Base-by-base conservation (phyloP, 2,113 vertebrate genomes). In the Hepsetus odoe region DNA sequence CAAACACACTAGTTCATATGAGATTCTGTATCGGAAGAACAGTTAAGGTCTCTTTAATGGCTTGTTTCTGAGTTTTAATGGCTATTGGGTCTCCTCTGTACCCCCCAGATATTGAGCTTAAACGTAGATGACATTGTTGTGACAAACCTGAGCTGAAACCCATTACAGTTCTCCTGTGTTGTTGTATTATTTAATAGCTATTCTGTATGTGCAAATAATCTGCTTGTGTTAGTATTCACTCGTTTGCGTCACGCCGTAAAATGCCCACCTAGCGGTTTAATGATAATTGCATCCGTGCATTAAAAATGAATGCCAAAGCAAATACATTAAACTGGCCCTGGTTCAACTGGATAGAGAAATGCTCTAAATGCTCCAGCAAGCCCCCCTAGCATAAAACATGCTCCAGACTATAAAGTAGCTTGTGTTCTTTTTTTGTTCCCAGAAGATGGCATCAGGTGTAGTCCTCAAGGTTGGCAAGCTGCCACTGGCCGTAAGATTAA, bases 281-380 rank as follows among this genome's bases (percentile, higher is more conserved):
- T 69, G 30, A 26, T 56, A 64, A 74, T 74, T 70, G 67, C 38
- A n/a, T 28, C 58, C 64, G 28, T 46, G 42, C 77, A 35, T 83
- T 83, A 68, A 83, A 79, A 76, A 67, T 53, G 24, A 76, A 83
- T 44, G 72, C 73, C 77, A 83, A 76, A 80, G 82, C 59, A 68
- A 83, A 80, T 65, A 64, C 28, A 83, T 68, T 79, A 38, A 61
- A 80, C 55, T 58, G 76, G 69, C 51, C 55, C n/a, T 64, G n/a
- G 66, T 67, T 83, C 55, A 59, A 44, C 61, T 40, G 40, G 32
- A 51, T 20, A 72, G 53, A 61, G 65, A 40, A 18, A 55, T 12
- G 22, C 46, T 72, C 3, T 38, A 64, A 72, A n/a, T n/a, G n/a
- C 44, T 3, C 22, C 55, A 65, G 51, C 38, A 69, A 59, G 55